These are phyloP conservation scores for Ictalurus punctatus DNA, from an alignment of 2,113 vertebrate species.

Conservation along the genomic window DNA sequence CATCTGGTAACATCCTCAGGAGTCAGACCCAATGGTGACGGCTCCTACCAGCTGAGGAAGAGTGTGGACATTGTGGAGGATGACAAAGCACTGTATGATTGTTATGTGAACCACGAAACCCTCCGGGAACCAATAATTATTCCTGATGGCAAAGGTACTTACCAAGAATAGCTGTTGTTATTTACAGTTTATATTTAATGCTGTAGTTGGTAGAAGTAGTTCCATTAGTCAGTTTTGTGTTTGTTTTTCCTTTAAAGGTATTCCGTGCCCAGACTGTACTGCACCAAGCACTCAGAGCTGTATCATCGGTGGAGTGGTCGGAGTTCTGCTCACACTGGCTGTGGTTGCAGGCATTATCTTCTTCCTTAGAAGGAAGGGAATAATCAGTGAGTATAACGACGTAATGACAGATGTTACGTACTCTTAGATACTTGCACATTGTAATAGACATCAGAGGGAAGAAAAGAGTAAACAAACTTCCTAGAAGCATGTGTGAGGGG, in stretches of 20 bases:
- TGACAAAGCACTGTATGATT: slow-evolving; percentile 20
- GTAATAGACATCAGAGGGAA: too few relatives aligned
- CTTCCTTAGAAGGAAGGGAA: not conserved
- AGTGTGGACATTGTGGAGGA: not conserved
- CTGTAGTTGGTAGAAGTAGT: not conserved
- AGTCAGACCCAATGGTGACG: slow-evolving; percentile 47
- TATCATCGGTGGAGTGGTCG: not conserved
- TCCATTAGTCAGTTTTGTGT: not conserved
- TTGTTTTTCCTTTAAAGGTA: not conserved
- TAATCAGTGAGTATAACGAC: not conserved
- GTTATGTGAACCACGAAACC: not conserved
- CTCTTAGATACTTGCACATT: too few relatives aligned
- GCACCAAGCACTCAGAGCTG: not conserved
- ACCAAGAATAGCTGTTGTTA: too few relatives aligned
- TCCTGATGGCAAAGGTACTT: accelerated
- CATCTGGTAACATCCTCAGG: slow-evolving; percentile 1
- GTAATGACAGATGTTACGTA: not conserved
- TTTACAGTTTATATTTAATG: too few relatives aligned
- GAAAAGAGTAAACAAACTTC: too few relatives aligned
- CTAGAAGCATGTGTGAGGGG: too few relatives aligned
- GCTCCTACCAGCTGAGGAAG: slow-evolving; percentile 33
- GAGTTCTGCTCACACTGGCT: not conserved
- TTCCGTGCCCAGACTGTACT: not conserved
- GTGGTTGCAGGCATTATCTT: not conserved
- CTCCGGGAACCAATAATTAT: too few relatives aligned